Evolutionary conservation across 92 coral and sea anemone species (phyloP).

Genomic region (Micromussa lordhowensis): DNA sequence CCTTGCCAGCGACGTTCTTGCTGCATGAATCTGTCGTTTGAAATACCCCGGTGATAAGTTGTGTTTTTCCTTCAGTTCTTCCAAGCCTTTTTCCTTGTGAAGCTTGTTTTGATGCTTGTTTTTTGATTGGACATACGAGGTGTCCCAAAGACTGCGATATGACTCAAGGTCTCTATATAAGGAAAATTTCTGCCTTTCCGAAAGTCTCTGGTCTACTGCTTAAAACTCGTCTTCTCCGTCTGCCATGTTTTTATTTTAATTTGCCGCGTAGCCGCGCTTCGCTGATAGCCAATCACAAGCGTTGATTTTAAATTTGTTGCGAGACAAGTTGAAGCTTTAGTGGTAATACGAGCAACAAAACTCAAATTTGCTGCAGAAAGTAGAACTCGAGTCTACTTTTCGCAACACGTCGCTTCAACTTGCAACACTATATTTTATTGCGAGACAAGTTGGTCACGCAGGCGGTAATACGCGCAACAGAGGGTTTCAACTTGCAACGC

Average conservation of each 20-base stretch:
- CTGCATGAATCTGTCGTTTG: not conserved
- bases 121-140: not conserved
- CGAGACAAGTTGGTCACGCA: no score
- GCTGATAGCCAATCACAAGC: slow-evolving; percentile 19
- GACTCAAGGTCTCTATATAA: not conserved
- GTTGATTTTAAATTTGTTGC: not conserved
- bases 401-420: no score
- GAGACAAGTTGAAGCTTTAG: no score
- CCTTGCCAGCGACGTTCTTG: not conserved
- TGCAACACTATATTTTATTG: no score
- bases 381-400: no score
- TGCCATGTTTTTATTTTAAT: no score
- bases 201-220: not conserved
- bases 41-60: not conserved
- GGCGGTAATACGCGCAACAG: no score
- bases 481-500: no score
- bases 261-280: no score
- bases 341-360: no score
- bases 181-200: not conserved
- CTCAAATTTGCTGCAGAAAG: no score
- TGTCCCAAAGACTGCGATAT: not conserved
- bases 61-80: not conserved
- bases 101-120: not conserved
- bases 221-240: not conserved
- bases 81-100: slow-evolving; percentile 9